These are phyloP conservation scores for Meleagris gallopavo DNA, from an alignment of 2,113 vertebrate species.

Conservation along the genomic window DNA sequence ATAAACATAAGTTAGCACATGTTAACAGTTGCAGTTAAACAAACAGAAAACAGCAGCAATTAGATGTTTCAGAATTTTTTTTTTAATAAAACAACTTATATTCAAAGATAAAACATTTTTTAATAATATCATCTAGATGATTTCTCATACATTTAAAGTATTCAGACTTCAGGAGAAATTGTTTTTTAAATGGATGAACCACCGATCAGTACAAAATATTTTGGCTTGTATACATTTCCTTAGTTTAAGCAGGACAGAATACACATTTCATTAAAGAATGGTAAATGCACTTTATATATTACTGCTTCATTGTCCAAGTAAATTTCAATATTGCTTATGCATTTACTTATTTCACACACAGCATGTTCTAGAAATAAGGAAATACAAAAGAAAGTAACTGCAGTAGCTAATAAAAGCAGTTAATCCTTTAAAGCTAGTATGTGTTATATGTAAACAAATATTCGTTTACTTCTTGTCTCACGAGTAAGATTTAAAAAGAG, in stretches of 20 bases:
- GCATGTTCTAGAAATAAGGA: background rate
- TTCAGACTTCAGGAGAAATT: conserved; percentile 37
- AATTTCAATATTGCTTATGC: background rate
- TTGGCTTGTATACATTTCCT: conserved; percentile 1
- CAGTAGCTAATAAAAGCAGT: background rate
- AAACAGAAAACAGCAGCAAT: background rate
- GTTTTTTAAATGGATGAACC: conserved; percentile 39
- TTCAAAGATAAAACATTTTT: conserved; percentile 11
- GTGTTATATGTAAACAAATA: background rate
- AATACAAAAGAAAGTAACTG: background rate
- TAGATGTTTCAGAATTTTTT: conserved; percentile 36
- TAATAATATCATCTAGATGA: conserved; percentile 9
- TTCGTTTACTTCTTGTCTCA: background rate
- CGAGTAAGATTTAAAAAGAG: background rate
- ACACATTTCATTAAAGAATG: background rate
- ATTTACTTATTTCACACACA: background rate
- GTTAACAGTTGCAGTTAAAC: too few species aligned
- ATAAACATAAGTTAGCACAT: too few species aligned
- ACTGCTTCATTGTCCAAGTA: background rate
- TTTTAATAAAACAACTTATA: conserved; percentile 38
- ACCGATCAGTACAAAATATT: conserved; percentile 23
- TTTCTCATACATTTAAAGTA: conserved; percentile 59
- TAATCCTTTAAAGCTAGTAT: background rate
- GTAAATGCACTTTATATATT: background rate
- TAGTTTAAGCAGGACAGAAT: background rate